A percentile compares a stretch with the other conserved stretches of the same genome.
phyloP scores from a whole-genome alignment of 1,140 invertebrate species.

The Procambarus virginalis region DNA sequence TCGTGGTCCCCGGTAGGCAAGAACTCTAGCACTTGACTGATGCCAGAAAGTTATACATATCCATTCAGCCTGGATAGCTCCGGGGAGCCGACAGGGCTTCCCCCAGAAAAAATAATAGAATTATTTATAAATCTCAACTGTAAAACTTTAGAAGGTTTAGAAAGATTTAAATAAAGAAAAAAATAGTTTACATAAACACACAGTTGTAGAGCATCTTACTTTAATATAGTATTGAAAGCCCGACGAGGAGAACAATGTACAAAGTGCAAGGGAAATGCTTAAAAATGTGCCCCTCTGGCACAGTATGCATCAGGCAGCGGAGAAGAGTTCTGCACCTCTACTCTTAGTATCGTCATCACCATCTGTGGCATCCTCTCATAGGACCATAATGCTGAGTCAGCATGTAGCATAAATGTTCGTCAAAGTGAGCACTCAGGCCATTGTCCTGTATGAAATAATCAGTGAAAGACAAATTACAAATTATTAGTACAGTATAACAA shows the following conservation, averaged over 20 bases:
- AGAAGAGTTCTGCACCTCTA: conserved; percentile 38
- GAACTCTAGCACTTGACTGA: too few species aligned
- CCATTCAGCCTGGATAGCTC: too few species aligned
- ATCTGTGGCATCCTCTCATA: conserved; percentile 31
- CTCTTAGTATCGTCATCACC: background rate
- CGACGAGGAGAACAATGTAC: conserved; percentile 31
- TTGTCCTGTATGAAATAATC: conserved; percentile 11
- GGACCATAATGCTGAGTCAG: conserved; percentile 46
- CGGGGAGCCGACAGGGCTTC: too few species aligned
- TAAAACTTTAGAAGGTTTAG: too few species aligned
- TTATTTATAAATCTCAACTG: too few species aligned
- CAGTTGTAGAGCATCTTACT: conserved; percentile 9
- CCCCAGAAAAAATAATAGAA: too few species aligned
- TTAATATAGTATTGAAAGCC: conserved; percentile 26
- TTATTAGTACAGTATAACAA: too few species aligned
- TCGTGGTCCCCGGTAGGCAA: too few species aligned
- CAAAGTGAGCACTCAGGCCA: conserved; percentile 39
- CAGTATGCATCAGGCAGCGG: conserved; percentile 45
- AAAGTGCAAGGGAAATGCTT: conserved; percentile 41
- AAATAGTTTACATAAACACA: background rate
- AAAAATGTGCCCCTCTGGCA: conserved; percentile 53
- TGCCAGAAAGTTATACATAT: too few species aligned
- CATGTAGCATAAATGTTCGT: conserved; percentile 41
- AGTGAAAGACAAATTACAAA: background rate
- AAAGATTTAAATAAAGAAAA: background rate